A percentile compares a stretch with the other conserved stretches of the same genome.
These are phyloP conservation scores for Empis livida DNA, from an alignment of 2,888 invertebrate species.

Conservation along the genomic window DNA sequence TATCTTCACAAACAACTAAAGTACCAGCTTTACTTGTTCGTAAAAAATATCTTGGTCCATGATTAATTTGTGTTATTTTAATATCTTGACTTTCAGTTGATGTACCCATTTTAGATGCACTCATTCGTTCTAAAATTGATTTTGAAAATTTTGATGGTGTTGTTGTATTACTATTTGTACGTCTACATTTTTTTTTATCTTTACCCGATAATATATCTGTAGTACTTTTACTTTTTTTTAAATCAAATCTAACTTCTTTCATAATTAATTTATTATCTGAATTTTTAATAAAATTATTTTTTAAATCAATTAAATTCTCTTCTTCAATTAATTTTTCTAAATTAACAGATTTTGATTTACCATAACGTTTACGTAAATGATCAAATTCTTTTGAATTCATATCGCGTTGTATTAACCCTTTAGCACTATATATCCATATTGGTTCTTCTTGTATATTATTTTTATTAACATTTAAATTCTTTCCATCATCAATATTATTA, in stretches of 20 bases:
- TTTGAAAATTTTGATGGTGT: constrained; percentile 18
- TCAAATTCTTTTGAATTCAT: constrained; percentile 14
- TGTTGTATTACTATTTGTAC: constrained; percentile 24
- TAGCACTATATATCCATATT: constrained; percentile 10
- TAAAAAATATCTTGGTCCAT: constrained; percentile 34
- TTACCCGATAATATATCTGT: constrained; percentile 18
- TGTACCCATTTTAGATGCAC: constrained; percentile 27
- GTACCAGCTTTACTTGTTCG: constrained; percentile 42
- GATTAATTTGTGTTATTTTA: constrained; percentile 14
- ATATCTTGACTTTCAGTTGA: constrained; percentile 28
- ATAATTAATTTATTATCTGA: background rate
- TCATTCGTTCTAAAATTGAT: constrained; percentile 32
- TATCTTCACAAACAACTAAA: constrained; percentile 39
- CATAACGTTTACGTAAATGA: constrained; percentile 1
- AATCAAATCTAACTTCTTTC: constrained; percentile 11
- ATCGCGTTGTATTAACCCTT: constrained; percentile 11
- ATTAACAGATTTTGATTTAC: background rate
- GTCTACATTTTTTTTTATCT: constrained; percentile 28
- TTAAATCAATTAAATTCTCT: background rate
- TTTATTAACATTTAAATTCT: background rate
- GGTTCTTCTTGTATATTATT: background rate
- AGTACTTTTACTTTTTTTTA: constrained; percentile 14
- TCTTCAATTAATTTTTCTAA: background rate
- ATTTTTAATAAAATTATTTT: background rate
- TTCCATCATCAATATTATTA: background rate